These are phyloP conservation scores for Heteropelma amictum DNA, from an alignment of 2,888 invertebrate genomes.

Conservation along the genomic window DNA sequence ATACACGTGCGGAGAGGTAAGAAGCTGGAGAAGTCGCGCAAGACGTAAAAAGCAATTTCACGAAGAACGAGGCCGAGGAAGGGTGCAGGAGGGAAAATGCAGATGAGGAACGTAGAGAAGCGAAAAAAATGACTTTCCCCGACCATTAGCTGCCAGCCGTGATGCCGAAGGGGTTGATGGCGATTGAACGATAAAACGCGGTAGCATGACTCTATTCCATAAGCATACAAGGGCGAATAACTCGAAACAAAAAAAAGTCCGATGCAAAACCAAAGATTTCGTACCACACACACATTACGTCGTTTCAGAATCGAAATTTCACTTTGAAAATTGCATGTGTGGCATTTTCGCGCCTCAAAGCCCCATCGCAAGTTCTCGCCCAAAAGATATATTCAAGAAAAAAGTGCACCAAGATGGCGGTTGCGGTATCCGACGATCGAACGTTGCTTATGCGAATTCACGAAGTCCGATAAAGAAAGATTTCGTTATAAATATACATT, in stretches of 20 bases:
- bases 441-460: slow-evolving; percentile 24
- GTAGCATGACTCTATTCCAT: slow-evolving; percentile 1
- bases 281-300: too few relatives aligned
- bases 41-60: slow-evolving; percentile 25
- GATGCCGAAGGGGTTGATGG: slow-evolving; percentile 65
- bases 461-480: slow-evolving; percentile 51
- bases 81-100: slow-evolving; percentile 10
- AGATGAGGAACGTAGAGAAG: slow-evolving; percentile 23
- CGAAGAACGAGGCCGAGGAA: not conserved
- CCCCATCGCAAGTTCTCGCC: too few relatives aligned
- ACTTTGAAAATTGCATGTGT: too few relatives aligned
- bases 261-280: not conserved
- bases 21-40: not conserved
- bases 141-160: slow-evolving; percentile 69
- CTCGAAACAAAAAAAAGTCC: too few relatives aligned
- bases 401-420: not conserved
- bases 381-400: too few relatives aligned
- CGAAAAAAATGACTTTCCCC: slow-evolving; percentile 63
- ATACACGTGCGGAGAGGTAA: not conserved
- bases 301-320: too few relatives aligned
- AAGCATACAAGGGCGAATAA: too few relatives aligned
- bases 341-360: too few relatives aligned
- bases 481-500: slow-evolving; percentile 53
- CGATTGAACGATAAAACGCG: slow-evolving; percentile 21
- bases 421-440: not conserved